phyloP scores from a whole-genome alignment of 2,797 vertebrate species.

The Characodon lateralis region DNA sequence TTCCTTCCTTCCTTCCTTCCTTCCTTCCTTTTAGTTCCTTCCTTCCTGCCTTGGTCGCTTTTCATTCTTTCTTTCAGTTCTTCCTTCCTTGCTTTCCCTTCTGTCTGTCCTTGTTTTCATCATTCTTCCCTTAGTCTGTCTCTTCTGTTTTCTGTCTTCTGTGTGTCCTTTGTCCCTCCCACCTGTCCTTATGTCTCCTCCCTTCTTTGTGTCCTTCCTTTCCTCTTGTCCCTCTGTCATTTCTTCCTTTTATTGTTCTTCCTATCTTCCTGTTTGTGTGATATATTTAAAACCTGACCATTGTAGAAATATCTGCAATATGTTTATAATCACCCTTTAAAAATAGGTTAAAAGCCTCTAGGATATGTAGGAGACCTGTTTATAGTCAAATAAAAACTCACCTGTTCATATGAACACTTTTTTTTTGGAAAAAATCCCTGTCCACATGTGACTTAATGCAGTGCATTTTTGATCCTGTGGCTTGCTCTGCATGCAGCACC shows the following conservation, averaged over 20 bases:
- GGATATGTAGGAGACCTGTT: background rate
- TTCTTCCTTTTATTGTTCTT: background rate
- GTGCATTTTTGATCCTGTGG: slow-evolving; percentile 58
- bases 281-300: background rate
- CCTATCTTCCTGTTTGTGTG: background rate
- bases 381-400: background rate
- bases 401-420: slow-evolving; percentile 8
- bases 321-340: background rate
- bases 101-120: no score
- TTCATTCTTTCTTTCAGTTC: background rate
- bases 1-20: no score
- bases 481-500: slow-evolving; percentile 65
- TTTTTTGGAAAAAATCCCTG: slow-evolving; percentile 27
- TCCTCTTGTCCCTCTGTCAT: background rate
- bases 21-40: no score
- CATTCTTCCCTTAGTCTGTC: no score
- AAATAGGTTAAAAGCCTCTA: background rate
- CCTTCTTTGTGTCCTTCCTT: background rate
- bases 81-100: background rate
- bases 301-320: background rate
- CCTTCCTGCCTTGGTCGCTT: no score
- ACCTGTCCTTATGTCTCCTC: background rate
- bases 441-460: slow-evolving; percentile 38
- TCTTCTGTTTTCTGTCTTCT: background rate
- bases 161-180: background rate